Evolutionary conservation across 1,140 invertebrate genomes (phyloP).

Genomic region (fruit fly (Drosophila melanogaster)): Release_6_plus_ISO1_MT NT_033777.3:26588001-26588500

Average conservation of each 20-base stretch:
- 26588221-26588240: slow-evolving; percentile 54
- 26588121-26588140: slow-evolving; percentile 51
- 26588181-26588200: slow-evolving; percentile 60
- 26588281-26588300: slow-evolving; percentile 12
- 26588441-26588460: slow-evolving; percentile 36
- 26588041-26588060: slow-evolving; percentile 55
- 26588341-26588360: slow-evolving; percentile 14
- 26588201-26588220: slow-evolving; percentile 49
- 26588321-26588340: slow-evolving; percentile 28
- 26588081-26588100: slow-evolving; percentile 60
- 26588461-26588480: slow-evolving; percentile 38
- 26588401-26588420: slow-evolving; percentile 10
- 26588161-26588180: slow-evolving; percentile 69
- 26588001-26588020: slow-evolving; percentile 33
- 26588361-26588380: slow-evolving; percentile 24
- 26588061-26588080: slow-evolving; percentile 71
- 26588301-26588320: background rate
- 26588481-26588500: slow-evolving; percentile 1
- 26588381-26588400: background rate
- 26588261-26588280: slow-evolving; percentile 4
- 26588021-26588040: slow-evolving; percentile 23
- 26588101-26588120: slow-evolving; percentile 75
- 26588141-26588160: slow-evolving; percentile 58
- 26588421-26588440: slow-evolving; percentile 48
- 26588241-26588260: slow-evolving; percentile 5